phyloP scores from a whole-genome alignment of 1,140 invertebrate genomes.

The Steinernema feltiae region DNA sequence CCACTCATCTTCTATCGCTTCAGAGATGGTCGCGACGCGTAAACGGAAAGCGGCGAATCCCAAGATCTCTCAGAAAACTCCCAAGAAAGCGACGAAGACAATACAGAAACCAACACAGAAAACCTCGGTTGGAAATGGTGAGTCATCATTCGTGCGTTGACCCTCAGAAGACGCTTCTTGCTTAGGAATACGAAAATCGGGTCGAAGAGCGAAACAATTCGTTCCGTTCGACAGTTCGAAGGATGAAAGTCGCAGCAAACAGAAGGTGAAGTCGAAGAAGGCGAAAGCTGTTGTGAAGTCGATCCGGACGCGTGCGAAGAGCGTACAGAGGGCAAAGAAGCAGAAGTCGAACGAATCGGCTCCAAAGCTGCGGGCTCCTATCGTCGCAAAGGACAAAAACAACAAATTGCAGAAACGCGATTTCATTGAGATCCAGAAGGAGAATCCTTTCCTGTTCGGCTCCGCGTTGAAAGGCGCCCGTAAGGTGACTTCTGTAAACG shows the following conservation, averaged over 20 bases:
- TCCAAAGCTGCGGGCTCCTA: conserved; percentile 10
- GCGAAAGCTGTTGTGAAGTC: conserved; percentile 21
- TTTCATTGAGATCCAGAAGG: not conserved
- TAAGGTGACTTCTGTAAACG: not conserved
- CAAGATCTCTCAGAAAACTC: not conserved
- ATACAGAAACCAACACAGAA: not conserved
- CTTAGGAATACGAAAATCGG: not conserved
- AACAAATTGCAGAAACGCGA: not conserved
- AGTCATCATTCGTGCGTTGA: not conserved
- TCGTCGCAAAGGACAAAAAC: not conserved
- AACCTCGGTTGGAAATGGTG: not conserved
- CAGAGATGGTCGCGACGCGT: not conserved
- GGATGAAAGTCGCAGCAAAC: not conserved
- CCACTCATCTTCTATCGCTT: not conserved
- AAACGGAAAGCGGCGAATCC: not conserved
- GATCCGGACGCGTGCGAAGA: not conserved
- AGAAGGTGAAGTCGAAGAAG: conserved; percentile 25
- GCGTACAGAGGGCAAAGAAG: not conserved
- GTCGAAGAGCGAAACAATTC: not conserved
- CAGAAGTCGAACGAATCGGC: not conserved
- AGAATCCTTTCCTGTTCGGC: conserved; percentile 23
- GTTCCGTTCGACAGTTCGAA: not conserved
- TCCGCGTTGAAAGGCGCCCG: not conserved
- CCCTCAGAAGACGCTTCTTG: not conserved
- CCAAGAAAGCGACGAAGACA: conserved; percentile 24